Conservation (phyloP, 2,888 invertebrate genomes). For the Acanthoscelides obtectus region DNA sequence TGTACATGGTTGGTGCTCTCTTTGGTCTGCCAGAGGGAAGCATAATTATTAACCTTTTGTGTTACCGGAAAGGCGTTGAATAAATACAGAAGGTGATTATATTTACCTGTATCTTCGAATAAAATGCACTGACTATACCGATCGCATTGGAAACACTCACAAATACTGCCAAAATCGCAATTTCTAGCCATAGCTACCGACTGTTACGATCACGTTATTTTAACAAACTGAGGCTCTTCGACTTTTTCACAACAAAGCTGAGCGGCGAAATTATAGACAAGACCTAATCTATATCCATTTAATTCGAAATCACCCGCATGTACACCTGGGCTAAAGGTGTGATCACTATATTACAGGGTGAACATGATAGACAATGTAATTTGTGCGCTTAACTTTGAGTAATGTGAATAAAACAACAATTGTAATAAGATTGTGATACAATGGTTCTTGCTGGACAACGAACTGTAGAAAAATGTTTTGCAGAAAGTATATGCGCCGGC, state of each 20-base stretch:
- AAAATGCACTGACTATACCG: background rate
- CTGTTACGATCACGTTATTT: background rate
- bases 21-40: no score
- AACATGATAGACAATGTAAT: no score
- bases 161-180: background rate
- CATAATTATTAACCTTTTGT: no score
- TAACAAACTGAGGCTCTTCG: background rate
- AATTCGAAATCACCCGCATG: conserved; percentile 41
- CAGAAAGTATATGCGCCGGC: no score
- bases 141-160: background rate
- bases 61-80: no score
- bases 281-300: conserved; percentile 11
- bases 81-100: no score
- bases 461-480: no score
- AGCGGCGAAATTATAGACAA: background rate
- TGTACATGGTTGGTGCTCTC: no score
- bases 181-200: background rate
- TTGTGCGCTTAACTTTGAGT: no score
- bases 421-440: no score
- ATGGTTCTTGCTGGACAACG: no score
- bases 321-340: conserved; percentile 40
- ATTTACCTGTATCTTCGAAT: background rate
- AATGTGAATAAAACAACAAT: no score
- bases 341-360: background rate
- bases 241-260: background rate